phyloP scores from a whole-genome alignment of 2,113 vertebrate species.

The Otocyon megalotis region DNA sequence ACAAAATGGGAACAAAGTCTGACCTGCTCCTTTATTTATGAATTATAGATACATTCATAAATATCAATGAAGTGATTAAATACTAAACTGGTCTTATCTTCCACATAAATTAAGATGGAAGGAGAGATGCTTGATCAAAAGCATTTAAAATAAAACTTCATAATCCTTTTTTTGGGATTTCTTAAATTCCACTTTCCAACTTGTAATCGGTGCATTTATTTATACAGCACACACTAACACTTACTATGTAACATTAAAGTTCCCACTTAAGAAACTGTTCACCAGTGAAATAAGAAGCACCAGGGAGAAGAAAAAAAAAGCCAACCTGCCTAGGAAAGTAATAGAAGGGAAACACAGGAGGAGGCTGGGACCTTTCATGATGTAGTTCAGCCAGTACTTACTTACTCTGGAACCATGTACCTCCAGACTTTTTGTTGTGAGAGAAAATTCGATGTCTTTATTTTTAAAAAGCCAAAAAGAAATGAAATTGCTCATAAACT shows the following conservation, averaged over 20 bases:
- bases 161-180: background rate
- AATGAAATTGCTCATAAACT: background rate
- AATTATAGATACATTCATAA: slow-evolving; percentile 5
- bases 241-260: slow-evolving; percentile 19
- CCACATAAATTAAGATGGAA: slow-evolving; percentile 15
- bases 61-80: slow-evolving; percentile 34
- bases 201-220: background rate
- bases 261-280: slow-evolving; percentile 34
- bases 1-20: slow-evolving; percentile 13
- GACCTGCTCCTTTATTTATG: background rate
- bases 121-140: slow-evolving; percentile 20
- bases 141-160: slow-evolving; percentile 6
- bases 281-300: background rate
- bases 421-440: background rate
- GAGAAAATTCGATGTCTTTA: background rate
- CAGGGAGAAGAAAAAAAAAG: background rate
- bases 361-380: background rate
- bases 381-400: background rate
- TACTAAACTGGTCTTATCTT: background rate
- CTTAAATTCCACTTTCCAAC: slow-evolving; percentile 30
- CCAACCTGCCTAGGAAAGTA: background rate
- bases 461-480: background rate
- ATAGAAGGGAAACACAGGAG: background rate
- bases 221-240: background rate
- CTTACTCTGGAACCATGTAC: background rate